Percentiles rank a stretch among this genome's conserved stretches.
These are phyloP conservation scores for Idris sp. DNA, from an alignment of 1,140 invertebrate genomes.

Conservation along the genomic window DNA sequence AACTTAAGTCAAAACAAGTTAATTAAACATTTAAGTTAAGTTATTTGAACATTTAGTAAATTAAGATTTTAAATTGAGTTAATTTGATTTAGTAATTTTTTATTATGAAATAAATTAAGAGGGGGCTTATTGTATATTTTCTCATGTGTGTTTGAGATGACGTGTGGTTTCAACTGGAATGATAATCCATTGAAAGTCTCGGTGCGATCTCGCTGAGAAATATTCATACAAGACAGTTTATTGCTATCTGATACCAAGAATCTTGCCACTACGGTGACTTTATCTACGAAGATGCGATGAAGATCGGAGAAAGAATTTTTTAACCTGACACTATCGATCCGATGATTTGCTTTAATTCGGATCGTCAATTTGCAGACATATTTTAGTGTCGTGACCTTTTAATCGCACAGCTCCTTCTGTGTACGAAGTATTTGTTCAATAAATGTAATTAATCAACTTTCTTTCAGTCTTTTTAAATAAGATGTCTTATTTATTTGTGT, in stretches of 20 bases:
- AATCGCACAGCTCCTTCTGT: constrained; percentile 53
- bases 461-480: too few relatives aligned
- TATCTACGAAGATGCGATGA: constrained; percentile 54
- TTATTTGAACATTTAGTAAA: too few relatives aligned
- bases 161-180: constrained; percentile 59
- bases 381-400: constrained; percentile 58
- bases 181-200: constrained; percentile 59
- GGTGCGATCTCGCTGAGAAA: constrained; percentile 51
- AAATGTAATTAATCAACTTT: constrained; percentile 25
- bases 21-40: too few relatives aligned
- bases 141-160: constrained; percentile 51
- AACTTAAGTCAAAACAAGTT: too few relatives aligned
- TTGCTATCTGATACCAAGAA: constrained; percentile 59
- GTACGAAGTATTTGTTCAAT: constrained; percentile 51
- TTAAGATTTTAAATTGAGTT: too few relatives aligned
- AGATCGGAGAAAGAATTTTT: constrained; percentile 52
- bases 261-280: constrained; percentile 60
- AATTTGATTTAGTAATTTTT: too few relatives aligned
- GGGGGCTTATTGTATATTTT: constrained; percentile 47
- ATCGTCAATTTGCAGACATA: constrained; percentile 50
- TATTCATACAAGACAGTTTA: constrained; percentile 55
- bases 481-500: too few relatives aligned
- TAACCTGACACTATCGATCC: constrained; percentile 48
- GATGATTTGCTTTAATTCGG: constrained; percentile 58
- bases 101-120: too few relatives aligned